phyloP scores from a whole-genome alignment of 2,113 vertebrate genomes.

The Phycodurus eques region DNA sequence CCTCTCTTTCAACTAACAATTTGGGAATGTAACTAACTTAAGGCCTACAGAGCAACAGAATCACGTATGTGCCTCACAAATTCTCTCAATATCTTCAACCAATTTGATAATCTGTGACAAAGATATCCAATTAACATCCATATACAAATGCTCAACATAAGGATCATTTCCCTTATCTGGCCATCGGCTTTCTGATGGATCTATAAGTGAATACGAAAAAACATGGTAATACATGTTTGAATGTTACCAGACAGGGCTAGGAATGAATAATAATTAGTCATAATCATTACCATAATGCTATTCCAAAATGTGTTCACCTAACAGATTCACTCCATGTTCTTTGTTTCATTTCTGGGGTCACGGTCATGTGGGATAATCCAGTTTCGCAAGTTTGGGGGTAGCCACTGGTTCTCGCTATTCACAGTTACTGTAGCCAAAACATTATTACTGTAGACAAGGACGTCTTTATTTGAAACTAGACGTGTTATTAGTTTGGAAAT shows the following conservation, averaged over 20 bases:
- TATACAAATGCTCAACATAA: neutral
- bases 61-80: neutral
- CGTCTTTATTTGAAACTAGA: neutral
- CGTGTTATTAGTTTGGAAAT: neutral
- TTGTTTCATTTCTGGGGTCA: no score
- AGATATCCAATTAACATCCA: neutral
- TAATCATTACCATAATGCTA: no score
- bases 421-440: neutral
- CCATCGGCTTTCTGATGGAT: neutral
- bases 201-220: no score
- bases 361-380: no score
- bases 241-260: neutral
- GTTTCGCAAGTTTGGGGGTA: neutral
- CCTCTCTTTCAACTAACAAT: slow-evolving; percentile 1
- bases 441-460: neutral
- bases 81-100: neutral
- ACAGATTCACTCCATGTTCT: no score
- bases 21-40: neutral
- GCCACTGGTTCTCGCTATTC: neutral
- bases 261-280: neutral
- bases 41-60: neutral
- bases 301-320: no score
- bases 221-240: neutral
- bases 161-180: neutral
- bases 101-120: no score